A percentile compares a stretch with the other conserved stretches of the same genome.
These are phyloP conservation scores for Phenganax marumi DNA, from an alignment of 92 coral and sea anemone genomes.

Conservation along the genomic window DNA sequence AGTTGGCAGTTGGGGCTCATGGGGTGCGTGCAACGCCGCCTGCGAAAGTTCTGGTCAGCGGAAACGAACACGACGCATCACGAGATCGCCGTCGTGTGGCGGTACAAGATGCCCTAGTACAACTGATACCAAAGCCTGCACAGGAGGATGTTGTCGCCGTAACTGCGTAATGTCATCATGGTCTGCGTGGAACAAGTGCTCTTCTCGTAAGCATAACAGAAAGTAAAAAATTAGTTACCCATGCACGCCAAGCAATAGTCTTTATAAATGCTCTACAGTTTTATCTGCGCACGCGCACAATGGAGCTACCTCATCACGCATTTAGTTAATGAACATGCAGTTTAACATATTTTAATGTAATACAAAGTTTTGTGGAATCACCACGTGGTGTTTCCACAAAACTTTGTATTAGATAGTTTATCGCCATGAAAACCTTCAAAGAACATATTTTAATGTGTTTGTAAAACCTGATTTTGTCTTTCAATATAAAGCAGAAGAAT, in stretches of 20 bases:
- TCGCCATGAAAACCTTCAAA: too few species aligned
- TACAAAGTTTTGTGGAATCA: too few species aligned
- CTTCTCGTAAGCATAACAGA: conserved; percentile 35
- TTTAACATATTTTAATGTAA: too few species aligned
- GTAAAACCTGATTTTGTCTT: too few species aligned
- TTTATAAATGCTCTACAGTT: not conserved
- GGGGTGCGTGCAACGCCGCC: conserved; percentile 69
- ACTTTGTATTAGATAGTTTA: too few species aligned
- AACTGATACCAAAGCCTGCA: conserved; percentile 56
- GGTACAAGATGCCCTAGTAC: conserved; percentile 75
- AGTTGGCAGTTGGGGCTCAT: conserved; percentile 64
- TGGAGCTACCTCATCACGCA: too few species aligned
- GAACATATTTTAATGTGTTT: too few species aligned
- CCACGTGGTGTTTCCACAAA: too few species aligned
- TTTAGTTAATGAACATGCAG: too few species aligned
- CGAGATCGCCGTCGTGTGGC: conserved; percentile 45
- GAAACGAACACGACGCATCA: conserved; percentile 62
- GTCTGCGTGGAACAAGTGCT: conserved; percentile 69
- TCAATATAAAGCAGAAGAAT: too few species aligned
- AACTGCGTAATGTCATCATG: conserved; percentile 62
- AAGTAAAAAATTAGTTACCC: not conserved
- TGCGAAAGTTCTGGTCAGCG: conserved; percentile 63
- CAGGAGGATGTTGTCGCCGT: conserved; percentile 73
- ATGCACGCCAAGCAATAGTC: not conserved
- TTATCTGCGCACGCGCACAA: not conserved